Evolutionary conservation across 2,888 invertebrate species (phyloP).

Genomic region (Tinea pellionella): DNA sequence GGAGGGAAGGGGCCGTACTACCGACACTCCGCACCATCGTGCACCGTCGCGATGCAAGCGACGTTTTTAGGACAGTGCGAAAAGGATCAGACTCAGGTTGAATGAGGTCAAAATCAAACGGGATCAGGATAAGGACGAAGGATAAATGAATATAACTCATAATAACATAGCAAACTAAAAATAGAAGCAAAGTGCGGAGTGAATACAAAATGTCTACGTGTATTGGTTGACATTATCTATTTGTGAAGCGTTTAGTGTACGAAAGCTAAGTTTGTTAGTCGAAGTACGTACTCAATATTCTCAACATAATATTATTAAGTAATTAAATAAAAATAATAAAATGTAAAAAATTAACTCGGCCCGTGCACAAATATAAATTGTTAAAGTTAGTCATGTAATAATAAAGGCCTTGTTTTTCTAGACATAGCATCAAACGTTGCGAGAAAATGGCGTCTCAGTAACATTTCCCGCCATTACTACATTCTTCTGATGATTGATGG

Average conservation of each 20-base stretch:
- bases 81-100: neutral
- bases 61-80: constrained; percentile 8
- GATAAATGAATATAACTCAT: neutral
- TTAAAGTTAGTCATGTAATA: constrained; percentile 10
- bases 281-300: neutral
- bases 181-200: constrained; percentile 23
- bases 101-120: constrained; percentile 6
- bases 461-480: constrained; percentile 25
- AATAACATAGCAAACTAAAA: constrained; percentile 10
- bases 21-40: constrained; percentile 13
- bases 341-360: neutral
- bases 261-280: neutral
- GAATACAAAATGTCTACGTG: constrained; percentile 13
- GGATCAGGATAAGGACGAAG: neutral
- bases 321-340: neutral
- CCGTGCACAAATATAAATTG: neutral
- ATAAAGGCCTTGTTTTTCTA: constrained; percentile 27
- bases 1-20: neutral
- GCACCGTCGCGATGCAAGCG: constrained; percentile 10
- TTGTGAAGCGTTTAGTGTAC: constrained; percentile 3
- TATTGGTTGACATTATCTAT: constrained; percentile 6
- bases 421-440: constrained; percentile 41
- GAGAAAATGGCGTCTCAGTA: constrained; percentile 32
- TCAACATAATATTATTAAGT: neutral
- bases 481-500: constrained; percentile 56